phyloP scores from a whole-genome alignment of 2,888 invertebrate genomes.

The Pollenia amentaria region DNA sequence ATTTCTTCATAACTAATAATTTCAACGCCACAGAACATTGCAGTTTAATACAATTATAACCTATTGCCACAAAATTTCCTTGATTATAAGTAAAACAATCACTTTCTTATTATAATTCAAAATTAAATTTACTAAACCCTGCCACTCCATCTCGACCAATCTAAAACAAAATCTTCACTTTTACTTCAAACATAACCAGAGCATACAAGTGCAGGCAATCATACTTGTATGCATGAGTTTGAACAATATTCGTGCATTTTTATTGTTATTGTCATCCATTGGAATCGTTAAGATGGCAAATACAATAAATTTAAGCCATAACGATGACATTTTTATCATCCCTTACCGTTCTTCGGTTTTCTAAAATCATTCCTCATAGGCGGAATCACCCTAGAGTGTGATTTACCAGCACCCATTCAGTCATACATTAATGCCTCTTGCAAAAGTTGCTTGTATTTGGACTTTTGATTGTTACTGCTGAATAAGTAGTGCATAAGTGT shows the following conservation, averaged over 20 bases:
- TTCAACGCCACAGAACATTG: no score
- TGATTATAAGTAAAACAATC: background rate
- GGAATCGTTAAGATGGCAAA: conserved; percentile 63
- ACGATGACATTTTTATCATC: conserved; percentile 66
- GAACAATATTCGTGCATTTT: conserved; percentile 14
- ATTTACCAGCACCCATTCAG: background rate
- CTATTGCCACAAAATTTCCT: background rate
- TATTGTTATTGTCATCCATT: conserved; percentile 60
- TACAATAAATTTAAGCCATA: conserved; percentile 69
- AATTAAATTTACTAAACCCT: background rate
- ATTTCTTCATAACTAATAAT: no score
- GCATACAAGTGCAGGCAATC: background rate
- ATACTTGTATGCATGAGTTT: background rate
- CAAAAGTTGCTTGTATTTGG: conserved; percentile 29
- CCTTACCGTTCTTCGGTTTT: conserved; percentile 39
- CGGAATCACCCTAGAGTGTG: background rate
- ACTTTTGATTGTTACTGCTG: conserved; percentile 51
- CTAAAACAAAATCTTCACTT: background rate
- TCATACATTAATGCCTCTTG: background rate
- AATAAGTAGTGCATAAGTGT: background rate
- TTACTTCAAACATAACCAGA: background rate
- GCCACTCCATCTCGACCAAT: conserved; percentile 1
- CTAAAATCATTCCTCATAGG: background rate
- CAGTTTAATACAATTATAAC: no score
- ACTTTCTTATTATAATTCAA: background rate